Percentiles rank a stretch among this genome's conserved stretches.
phyloP scores from a whole-genome alignment of 1,140 invertebrate species.

The Anagrus nilaparvatae region DNA sequence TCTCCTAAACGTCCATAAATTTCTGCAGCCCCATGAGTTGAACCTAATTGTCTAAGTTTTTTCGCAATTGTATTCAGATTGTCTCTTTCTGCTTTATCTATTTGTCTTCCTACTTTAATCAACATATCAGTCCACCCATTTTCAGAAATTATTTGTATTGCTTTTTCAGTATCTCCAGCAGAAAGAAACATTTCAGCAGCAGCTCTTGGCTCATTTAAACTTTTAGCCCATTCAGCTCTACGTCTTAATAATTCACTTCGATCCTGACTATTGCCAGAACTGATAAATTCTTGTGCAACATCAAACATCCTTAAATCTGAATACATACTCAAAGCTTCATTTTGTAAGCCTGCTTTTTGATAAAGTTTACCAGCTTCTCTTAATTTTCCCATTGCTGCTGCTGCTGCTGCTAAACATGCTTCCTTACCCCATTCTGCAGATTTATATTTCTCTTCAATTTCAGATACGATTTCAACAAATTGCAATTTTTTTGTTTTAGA shows the following conservation, averaged over 20 bases:
- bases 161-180: slow-evolving; percentile 82
- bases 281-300: slow-evolving; percentile 71
- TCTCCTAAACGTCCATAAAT: slow-evolving; percentile 73
- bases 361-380: slow-evolving; percentile 82
- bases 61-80: slow-evolving; percentile 65
- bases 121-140: slow-evolving; percentile 93
- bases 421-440: slow-evolving; percentile 58
- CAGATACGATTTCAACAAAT: slow-evolving; percentile 43
- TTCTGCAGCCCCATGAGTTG: slow-evolving; percentile 69
- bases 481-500: slow-evolving; percentile 57
- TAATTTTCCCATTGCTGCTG: slow-evolving; percentile 79
- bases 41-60: slow-evolving; percentile 49
- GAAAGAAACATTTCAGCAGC: slow-evolving; percentile 95
- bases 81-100: slow-evolving; percentile 75
- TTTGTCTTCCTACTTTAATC: slow-evolving; percentile 70
- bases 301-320: slow-evolving; percentile 97
- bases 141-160: slow-evolving; percentile 88
- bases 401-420: slow-evolving; percentile 75
- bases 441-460: slow-evolving; percentile 53
- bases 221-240: slow-evolving; percentile 93
- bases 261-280: slow-evolving; percentile 45
- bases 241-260: slow-evolving; percentile 72
- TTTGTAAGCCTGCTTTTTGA: slow-evolving; percentile 68
- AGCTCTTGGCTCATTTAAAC: slow-evolving; percentile 87
- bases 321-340: slow-evolving; percentile 87